phyloP scores from a whole-genome alignment of 2,797 vertebrate species.

The Lutjanus argentimaculatus region DNA sequence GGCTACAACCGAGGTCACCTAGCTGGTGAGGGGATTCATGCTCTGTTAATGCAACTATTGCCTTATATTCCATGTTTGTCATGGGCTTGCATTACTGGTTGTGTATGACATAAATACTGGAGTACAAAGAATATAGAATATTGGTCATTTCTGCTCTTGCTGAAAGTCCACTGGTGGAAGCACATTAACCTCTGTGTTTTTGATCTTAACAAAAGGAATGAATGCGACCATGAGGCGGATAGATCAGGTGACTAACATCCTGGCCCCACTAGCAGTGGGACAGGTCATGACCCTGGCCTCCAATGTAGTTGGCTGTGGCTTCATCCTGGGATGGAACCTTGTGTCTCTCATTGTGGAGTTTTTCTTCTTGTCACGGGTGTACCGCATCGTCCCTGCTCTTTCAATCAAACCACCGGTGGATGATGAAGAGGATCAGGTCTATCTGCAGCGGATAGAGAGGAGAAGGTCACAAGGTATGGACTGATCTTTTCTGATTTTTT shows the following conservation, averaged over 20 bases:
- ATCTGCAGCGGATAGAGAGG: constrained; percentile 78
- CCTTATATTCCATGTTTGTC: constrained; percentile 28
- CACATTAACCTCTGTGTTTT: constrained; percentile 64
- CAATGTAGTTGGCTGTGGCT: constrained; percentile 87
- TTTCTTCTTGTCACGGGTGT: constrained; percentile 89
- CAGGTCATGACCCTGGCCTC: constrained; percentile 89
- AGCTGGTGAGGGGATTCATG: constrained; percentile 77
- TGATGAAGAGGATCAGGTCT: constrained; percentile 65
- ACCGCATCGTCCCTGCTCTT: constrained; percentile 86
- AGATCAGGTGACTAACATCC: constrained; percentile 89
- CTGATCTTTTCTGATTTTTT: background rate
- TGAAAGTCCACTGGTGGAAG: constrained; percentile 25
- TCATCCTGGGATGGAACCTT: constrained; percentile 91
- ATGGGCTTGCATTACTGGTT: background rate
- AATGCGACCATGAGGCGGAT: constrained; percentile 86
- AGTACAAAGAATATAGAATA: background rate
- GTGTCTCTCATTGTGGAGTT: constrained; percentile 89
- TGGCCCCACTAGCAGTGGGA: constrained; percentile 86
- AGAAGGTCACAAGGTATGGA: constrained; percentile 76
- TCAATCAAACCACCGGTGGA: constrained; percentile 82
- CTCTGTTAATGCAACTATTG: constrained; percentile 3
- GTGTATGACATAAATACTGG: background rate
- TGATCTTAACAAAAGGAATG: constrained; percentile 83
- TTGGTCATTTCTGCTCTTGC: constrained; percentile 11
- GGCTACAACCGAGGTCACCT: constrained; percentile 85